A percentile compares a stretch with the other conserved stretches of the same genome.
These are phyloP conservation scores for Liopterus haemorrhoidalis DNA, from an alignment of 2,888 invertebrate species.

Conservation along the genomic window DNA sequence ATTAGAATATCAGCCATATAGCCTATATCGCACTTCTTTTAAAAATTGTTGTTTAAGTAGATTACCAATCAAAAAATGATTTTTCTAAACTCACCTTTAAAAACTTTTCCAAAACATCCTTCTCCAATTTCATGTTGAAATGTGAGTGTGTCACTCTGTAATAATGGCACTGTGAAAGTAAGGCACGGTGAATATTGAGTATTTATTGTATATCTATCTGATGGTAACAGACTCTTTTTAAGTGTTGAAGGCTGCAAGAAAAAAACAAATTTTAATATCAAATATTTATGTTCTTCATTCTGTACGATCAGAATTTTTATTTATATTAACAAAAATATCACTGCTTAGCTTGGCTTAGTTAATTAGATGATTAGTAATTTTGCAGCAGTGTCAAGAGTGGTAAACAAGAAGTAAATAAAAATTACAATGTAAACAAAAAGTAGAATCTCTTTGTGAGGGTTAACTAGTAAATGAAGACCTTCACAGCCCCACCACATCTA, in stretches of 20 bases:
- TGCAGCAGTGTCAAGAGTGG: too few species aligned
- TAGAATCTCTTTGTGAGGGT: too few species aligned
- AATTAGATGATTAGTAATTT: too few species aligned
- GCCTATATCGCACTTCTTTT: not conserved
- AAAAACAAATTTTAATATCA: conserved; percentile 1
- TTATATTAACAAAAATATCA: too few species aligned
- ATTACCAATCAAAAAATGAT: too few species aligned
- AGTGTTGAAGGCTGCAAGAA: conserved; percentile 52
- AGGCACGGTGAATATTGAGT: conserved; percentile 62
- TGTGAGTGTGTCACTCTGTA: conserved; percentile 60
- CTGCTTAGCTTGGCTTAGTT: too few species aligned
- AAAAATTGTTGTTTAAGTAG: not conserved
- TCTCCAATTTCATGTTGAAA: conserved; percentile 77
- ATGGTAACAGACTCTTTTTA: conserved; percentile 55
- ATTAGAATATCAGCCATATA: too few species aligned
- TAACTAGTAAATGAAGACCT: too few species aligned
- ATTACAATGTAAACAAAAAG: too few species aligned
- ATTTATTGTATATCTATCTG: conserved; percentile 70
- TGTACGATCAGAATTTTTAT: not conserved
- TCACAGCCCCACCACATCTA: too few species aligned
- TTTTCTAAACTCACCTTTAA: conserved; percentile 59
- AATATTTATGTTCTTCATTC: not conserved
- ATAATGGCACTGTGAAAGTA: conserved; percentile 52
- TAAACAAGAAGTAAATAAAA: too few species aligned
- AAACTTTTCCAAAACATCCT: conserved; percentile 84